Conservation (phyloP, 1,140 invertebrate genomes). For the Gonioctena quinquepunctata region DNA sequence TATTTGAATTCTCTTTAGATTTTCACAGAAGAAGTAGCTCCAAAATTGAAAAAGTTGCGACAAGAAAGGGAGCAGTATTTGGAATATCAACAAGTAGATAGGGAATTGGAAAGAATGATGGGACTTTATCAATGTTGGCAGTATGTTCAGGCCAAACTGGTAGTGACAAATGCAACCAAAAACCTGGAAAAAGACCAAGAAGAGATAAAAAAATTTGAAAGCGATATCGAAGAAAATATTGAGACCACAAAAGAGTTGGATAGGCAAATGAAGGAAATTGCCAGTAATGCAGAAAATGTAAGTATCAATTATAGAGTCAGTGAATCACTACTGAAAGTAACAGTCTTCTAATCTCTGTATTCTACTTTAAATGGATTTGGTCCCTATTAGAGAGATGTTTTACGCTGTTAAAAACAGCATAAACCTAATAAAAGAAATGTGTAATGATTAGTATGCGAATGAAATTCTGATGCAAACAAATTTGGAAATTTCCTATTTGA, state of each 20-base stretch:
- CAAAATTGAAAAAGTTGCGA: conserved; percentile 84
- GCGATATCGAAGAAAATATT: conserved; percentile 61
- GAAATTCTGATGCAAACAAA: too few relatives aligned
- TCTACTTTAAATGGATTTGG: too few relatives aligned
- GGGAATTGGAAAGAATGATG: conserved; percentile 85
- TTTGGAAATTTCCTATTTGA: too few relatives aligned
- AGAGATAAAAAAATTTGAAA: conserved; percentile 60
- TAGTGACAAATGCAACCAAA: conserved; percentile 60
- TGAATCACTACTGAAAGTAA: background rate
- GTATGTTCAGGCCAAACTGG: conserved; percentile 64
- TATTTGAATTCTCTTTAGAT: conserved; percentile 69
- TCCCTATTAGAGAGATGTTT: too few relatives aligned
- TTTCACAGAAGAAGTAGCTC: conserved; percentile 84
- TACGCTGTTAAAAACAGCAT: too few relatives aligned
- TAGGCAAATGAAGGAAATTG: conserved; percentile 59
- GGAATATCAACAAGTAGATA: conserved; percentile 84
- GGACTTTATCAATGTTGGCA: conserved; percentile 79
- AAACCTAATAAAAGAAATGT: too few relatives aligned
- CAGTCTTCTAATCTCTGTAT: too few relatives aligned
- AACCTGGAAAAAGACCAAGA: conserved; percentile 60
- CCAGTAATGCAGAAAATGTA: conserved; percentile 63
- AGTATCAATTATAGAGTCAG: conserved; percentile 37
- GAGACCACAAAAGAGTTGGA: conserved; percentile 58
- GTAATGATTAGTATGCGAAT: too few relatives aligned
- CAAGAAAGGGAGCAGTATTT: conserved; percentile 84